phyloP scores from a whole-genome alignment of 37 sponge, comb jelly and placozoan species.

The Beroe forskalii region DNA sequence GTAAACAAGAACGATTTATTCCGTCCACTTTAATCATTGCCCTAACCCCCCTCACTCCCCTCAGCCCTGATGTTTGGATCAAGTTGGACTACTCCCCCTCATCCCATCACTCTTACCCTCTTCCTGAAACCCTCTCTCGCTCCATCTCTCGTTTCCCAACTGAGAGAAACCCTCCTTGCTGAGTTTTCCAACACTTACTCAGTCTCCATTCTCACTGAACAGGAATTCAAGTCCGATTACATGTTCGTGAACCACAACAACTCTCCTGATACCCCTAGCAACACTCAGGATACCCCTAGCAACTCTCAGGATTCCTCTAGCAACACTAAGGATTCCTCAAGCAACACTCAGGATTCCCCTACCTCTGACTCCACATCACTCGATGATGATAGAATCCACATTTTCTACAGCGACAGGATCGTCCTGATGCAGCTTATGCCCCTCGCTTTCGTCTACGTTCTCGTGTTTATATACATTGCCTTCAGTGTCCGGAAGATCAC shows the following conservation, averaged over 20 bases:
- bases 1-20: too few relatives aligned
- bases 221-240: conserved; percentile 48
- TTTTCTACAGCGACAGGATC: conserved; percentile 42
- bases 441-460: conserved; percentile 42
- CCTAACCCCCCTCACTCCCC: not conserved
- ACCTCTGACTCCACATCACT: not conserved
- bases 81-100: conserved; percentile 44
- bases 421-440: conserved; percentile 3
- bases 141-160: not conserved
- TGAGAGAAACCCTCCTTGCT: not conserved
- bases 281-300: not conserved
- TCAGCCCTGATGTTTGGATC: conserved; percentile 51
- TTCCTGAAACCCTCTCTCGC: conserved; percentile 46
- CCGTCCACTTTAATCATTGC: too few relatives aligned
- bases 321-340: not conserved
- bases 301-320: not conserved
- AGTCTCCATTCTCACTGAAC: conserved; percentile 23
- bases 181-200: conserved; percentile 1
- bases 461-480: conserved; percentile 62
- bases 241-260: not conserved
- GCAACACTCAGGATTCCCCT: not conserved
- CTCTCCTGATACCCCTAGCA: not conserved
- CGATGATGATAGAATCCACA: not conserved
- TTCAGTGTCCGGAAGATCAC: conserved; percentile 80
- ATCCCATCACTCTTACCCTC: conserved; percentile 50